Evolutionary conservation across 2,797 vertebrate species (phyloP), one percentile per base, ranked within the genome.

Genomic region (Pampus argenteus): DNA sequence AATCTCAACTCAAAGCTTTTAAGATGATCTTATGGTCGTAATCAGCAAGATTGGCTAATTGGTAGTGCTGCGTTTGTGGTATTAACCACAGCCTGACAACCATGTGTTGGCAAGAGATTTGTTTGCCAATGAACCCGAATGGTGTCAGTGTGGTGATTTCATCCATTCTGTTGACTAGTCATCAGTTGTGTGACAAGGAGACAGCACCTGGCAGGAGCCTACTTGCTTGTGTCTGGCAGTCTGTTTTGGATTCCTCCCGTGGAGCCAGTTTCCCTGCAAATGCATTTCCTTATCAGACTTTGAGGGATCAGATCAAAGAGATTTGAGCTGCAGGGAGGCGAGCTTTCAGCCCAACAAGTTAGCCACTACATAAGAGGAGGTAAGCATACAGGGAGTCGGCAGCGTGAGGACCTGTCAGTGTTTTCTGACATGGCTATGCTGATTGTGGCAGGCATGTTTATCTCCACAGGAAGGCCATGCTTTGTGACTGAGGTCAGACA

Each of bases 231-330:
- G 28, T 66, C 63, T 47, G 40, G 29, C 23, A 20, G 36, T 54
- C 49, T 66, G 63, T 54, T 66, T 25, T 44, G n/a, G 28, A 29
- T 31, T 66, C 38, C 64, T 38, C 64, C 62, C 6, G 26, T 66
- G 25, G 64, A 66, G 25, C 50, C 25, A 17, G 25, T 52, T 52
- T 52, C 18, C 50, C 25, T 26, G 25, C 50, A 34, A 54, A 66
- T 66, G 36, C 26, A 56, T 42, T 56, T 66, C 52, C 26, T 66
- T 66, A 66, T 55, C 64, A 66, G 64, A 44, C 64, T 31, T 40
- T 15, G 50, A 56, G 64, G 50, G 38, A 55, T 52, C 44, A 55
- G 64, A 66, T 66, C 64, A 55, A 66, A 56, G 64, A 28, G 49
- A 52, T 51, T 49, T 25, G 34, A 40, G 61, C 61, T 64, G 25